Percentiles rank a stretch among this genome's conserved stretches.
phyloP scores from a whole-genome alignment of 2,888 invertebrate genomes.

The Brachylomia viminalis region DNA sequence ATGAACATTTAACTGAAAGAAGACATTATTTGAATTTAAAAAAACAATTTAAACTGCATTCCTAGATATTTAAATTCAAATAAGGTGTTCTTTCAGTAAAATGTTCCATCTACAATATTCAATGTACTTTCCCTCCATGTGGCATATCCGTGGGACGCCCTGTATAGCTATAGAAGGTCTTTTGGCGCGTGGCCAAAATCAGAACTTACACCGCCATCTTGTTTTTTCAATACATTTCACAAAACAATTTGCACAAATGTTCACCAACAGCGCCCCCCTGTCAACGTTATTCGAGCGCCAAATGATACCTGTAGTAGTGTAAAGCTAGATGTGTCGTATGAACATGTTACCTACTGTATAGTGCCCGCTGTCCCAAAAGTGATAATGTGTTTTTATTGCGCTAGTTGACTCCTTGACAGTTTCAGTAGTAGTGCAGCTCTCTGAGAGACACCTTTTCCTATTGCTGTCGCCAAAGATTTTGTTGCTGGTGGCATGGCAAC shows the following conservation, averaged over 20 bases:
- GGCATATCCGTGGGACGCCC: too few relatives aligned
- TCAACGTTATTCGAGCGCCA: neutral
- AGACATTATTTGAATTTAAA: too few relatives aligned
- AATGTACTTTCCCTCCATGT: too few relatives aligned
- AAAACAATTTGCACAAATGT: neutral
- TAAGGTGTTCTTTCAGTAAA: too few relatives aligned
- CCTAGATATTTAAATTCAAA: too few relatives aligned
- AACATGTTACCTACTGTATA: neutral
- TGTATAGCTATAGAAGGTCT: neutral
- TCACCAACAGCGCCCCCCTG: neutral
- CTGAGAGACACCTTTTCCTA: neutral
- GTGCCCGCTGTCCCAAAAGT: neutral
- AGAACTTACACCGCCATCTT: neutral
- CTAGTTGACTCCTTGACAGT: constrained; percentile 2
- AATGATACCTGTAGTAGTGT: neutral
- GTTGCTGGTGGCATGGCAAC: neutral
- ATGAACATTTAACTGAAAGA: too few relatives aligned
- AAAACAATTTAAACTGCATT: too few relatives aligned
- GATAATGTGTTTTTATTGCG: constrained; percentile 21
- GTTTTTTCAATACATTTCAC: neutral
- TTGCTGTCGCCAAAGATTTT: neutral
- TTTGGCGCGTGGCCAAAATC: neutral
- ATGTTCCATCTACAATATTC: too few relatives aligned
- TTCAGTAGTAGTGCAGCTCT: neutral
- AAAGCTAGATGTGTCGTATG: constrained; percentile 15